Base-by-base conservation (phyloP, 2,797 vertebrate species). In the Clarias platycephalus region DNA sequence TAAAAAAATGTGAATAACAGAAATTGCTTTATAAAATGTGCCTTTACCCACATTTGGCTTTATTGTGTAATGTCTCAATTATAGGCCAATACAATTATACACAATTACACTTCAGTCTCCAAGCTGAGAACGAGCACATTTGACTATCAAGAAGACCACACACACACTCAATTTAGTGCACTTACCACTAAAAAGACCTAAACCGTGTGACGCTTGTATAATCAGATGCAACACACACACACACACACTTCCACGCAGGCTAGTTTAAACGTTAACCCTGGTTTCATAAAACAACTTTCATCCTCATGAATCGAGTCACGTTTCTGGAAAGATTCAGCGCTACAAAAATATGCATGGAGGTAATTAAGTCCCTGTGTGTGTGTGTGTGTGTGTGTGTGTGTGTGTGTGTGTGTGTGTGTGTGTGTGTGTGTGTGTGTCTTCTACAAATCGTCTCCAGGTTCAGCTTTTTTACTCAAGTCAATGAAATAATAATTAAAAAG, bases 311-410 rank as follows among this genome's bases (percentile, higher is more conserved):
- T 58, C 31, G 37, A 15, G 57, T n/a, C 75, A 37, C 5, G 10
- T 64, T 66, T 62, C 53, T 83, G 68, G 62, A 75, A 71, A 77
- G 72, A 63, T 79, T 67, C 60, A 37, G n/a, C 10, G 24, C 82
- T 83, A 80, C 12, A 81, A 83, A 84, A 86, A 88, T 81, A 84
- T 26, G 60, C 83, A 85, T 53, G 16, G 67, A 78, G 75, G 80
- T 87, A 85, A 87, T 88, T 86, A 83, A 78, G 63, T 24, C 76
- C 34, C 26, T 37, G 26, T 76, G 34, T 76, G 34, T 79, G 84
- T 83, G n/a, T n/a, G 53, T 49, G 55, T 77, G 31, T 77, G 53
- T 49, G 55, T 77, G 31, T 77, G 53, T 49, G 55, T 77, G 31
- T 77, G 53, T 49, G 55, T 77, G 31, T 77, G 53, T 49, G 55